Evolutionary conservation across 2,113 vertebrate genomes (phyloP).

Genomic region (Cyprinodon variegatus): DNA sequence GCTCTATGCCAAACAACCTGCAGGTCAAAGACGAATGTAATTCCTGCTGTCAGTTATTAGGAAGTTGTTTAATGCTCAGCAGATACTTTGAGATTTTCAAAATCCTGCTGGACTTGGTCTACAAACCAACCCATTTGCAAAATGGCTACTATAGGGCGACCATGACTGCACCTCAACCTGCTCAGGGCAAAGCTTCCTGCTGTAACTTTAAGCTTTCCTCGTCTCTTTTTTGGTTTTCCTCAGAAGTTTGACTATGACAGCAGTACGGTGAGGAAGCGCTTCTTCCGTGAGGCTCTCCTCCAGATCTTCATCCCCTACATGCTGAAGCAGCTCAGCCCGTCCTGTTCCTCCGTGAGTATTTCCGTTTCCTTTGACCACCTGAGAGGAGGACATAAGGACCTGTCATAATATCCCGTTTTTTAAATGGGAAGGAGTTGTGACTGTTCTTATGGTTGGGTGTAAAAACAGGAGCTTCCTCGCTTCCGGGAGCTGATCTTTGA

Average conservation of each 20-base stretch:
- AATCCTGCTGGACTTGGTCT: too few relatives aligned
- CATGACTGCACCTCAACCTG: too few relatives aligned
- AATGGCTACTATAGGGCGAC: too few relatives aligned
- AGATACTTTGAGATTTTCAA: too few relatives aligned
- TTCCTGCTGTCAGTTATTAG: too few relatives aligned
- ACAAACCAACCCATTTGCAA: too few relatives aligned
- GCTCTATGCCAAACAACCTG: too few relatives aligned
- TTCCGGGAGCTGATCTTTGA: slow-evolving; percentile 96
- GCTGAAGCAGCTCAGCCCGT: slow-evolving; percentile 89
- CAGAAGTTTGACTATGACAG: slow-evolving; percentile 97
- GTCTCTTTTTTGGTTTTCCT: background rate
- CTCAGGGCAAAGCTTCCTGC: background rate
- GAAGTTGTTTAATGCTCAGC: too few relatives aligned
- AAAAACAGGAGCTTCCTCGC: slow-evolving; percentile 84
- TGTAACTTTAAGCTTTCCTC: background rate
- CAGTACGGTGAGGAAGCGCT: slow-evolving; percentile 93
- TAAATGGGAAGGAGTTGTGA: background rate
- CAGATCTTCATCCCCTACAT: slow-evolving; percentile 96
- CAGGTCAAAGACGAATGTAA: too few relatives aligned
- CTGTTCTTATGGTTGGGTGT: background rate
- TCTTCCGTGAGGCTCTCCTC: slow-evolving; percentile 95
- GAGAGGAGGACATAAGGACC: background rate
- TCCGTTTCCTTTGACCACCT: background rate
- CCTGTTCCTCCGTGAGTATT: slow-evolving; percentile 83
- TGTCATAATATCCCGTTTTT: background rate